Evolutionary conservation across 2,888 invertebrate genomes (phyloP), one percentile per base, ranked within the genome.

Genomic region (Micropterix aruncella): DNA sequence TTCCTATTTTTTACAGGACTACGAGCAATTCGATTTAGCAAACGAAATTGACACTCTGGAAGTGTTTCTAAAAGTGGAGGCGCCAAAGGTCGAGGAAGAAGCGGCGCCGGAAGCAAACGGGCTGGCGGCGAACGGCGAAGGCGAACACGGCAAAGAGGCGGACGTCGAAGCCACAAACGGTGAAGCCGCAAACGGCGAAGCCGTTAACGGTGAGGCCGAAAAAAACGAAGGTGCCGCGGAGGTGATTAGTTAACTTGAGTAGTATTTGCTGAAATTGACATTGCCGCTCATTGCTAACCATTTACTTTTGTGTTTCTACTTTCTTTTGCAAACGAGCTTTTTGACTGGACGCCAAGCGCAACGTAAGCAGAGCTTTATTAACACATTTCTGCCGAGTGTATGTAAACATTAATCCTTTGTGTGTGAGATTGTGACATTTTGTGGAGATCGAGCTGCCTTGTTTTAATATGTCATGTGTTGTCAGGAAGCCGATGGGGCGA

Each of bases 11-110:
- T 65, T 65, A 47, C 65, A 91, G 90, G 93, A 94, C 63, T 95
- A 92, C 65, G 91, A 93, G 60, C 84, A 80, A 57, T 93, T 95
- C 66, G 90, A 91, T 63, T 67, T 88, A 66, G 84, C 92, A 16
- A 88, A 92, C 66, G 95, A 95, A 74, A 77, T 83, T 52, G 91
- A 94, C 58, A 84, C 83, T 53, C 71, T 94, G 65, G 89, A 92
- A 60, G 81, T 83, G 59, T 94, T 94, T 61, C 66, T 93, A 47
- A 89, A 89, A 65, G 59, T 88, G 53, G 79, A 79, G 53, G 70
- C 74, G 2, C 75, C 76, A 42, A 68, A 71, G 44, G 58, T 60
- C 12, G 61, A 62, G 38, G 53, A 56, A 53, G 61, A 66, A 70
- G 47, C 67, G 62, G 50, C 68, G 68, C 44, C 70, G 71, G 52